Percentiles rank a stretch among this genome's conserved stretches.
Evolutionary conservation across 2,797 vertebrate species (phyloP).

Genomic region (Eupleurogrammus muticus): DNA sequence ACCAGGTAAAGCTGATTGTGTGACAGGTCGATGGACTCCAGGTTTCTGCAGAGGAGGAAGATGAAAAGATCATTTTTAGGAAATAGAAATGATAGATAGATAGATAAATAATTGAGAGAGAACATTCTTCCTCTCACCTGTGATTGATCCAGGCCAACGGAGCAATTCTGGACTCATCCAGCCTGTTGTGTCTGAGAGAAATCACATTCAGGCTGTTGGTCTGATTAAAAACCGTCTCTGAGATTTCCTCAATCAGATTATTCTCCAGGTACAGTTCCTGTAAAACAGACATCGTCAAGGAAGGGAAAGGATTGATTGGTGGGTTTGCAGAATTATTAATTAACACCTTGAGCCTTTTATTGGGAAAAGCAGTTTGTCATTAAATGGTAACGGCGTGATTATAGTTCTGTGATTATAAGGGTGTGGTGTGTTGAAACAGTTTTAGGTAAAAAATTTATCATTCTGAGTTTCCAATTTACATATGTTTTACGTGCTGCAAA

Average conservation of each 20-base stretch:
- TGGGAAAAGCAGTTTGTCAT: background rate
- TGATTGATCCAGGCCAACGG: constrained; percentile 96
- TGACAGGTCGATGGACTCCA: constrained; percentile 96
- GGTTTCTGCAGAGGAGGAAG: constrained; percentile 82
- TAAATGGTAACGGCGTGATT: constrained; percentile 15
- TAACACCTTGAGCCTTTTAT: too few species aligned
- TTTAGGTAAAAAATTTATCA: constrained; percentile 19
- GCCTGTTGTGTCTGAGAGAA: constrained; percentile 90
- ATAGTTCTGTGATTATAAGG: constrained; percentile 12
- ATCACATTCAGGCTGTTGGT: constrained; percentile 91
- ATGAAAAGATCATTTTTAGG: background rate
- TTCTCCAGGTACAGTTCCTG: constrained; percentile 96
- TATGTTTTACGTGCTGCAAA: background rate
- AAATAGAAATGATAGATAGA: background rate
- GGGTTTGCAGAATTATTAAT: background rate
- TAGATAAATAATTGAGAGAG: background rate
- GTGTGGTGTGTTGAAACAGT: constrained; percentile 23
- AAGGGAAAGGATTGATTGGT: background rate
- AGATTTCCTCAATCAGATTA: constrained; percentile 97
- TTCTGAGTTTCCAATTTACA: too few species aligned
- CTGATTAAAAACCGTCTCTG: constrained; percentile 92
- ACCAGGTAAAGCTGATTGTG: constrained; percentile 94
- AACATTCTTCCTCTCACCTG: constrained; percentile 87
- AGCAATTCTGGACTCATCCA: constrained; percentile 93
- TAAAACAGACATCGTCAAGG: background rate